Conservation (phyloP, 2,888 invertebrate species). For the Eupeodes latifasciatus region DNA sequence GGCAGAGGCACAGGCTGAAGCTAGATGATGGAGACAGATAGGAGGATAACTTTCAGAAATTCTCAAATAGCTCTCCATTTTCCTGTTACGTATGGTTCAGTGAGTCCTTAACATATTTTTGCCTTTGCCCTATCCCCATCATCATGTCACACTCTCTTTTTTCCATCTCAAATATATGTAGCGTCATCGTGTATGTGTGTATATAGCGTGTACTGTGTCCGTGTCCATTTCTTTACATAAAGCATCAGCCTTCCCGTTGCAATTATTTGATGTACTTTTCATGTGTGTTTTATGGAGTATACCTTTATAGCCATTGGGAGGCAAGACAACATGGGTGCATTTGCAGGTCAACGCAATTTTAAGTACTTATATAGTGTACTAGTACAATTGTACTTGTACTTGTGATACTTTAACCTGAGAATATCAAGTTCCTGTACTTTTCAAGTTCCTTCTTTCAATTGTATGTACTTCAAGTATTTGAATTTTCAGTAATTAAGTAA, state of each 20-base stretch:
- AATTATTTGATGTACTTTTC: conserved; percentile 72
- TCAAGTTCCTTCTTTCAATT: too few species aligned
- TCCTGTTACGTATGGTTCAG: conserved; percentile 65
- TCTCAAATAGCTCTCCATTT: conserved; percentile 66
- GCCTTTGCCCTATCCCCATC: not conserved
- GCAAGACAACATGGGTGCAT: not conserved
- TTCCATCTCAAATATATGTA: conserved; percentile 8
- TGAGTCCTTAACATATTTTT: conserved; percentile 65
- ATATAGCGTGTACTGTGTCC: not conserved
- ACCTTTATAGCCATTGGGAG: not conserved
- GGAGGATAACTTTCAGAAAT: conserved; percentile 53
- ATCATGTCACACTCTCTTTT: conserved; percentile 33
- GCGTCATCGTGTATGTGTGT: too few species aligned
- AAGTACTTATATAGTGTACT: too few species aligned
- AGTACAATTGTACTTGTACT: too few species aligned
- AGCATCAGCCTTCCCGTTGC: conserved; percentile 24
- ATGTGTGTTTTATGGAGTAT: not conserved
- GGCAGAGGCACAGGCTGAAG: too few species aligned
- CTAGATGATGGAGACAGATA: not conserved
- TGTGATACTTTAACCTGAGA: too few species aligned
- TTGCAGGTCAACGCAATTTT: not conserved
- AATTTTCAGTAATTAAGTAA: too few species aligned
- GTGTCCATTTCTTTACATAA: conserved; percentile 32
- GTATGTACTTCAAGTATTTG: too few species aligned
- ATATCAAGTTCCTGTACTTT: too few species aligned